A percentile compares a stretch with the other conserved stretches of the same genome.
phyloP scores from a whole-genome alignment of 2,113 vertebrate species.

The Peromyscus californicus region DNA sequence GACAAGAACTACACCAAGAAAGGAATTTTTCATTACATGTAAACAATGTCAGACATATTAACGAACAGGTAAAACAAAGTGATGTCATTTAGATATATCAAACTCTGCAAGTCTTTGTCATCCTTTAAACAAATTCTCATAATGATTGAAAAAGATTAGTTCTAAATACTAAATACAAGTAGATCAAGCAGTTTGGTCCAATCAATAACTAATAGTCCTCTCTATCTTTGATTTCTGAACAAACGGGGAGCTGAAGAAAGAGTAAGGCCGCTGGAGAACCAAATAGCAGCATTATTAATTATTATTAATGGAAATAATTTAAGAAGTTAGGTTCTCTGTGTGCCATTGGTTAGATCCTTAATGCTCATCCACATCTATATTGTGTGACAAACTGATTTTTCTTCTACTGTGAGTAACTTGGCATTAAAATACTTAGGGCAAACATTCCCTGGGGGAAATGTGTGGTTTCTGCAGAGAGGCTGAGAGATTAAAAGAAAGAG shows the following conservation, averaged over 20 bases:
- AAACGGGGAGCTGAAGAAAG: neutral
- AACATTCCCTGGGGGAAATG: neutral
- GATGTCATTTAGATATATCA: neutral
- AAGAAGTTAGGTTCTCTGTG: neutral
- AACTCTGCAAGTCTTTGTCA: neutral
- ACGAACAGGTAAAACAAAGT: neutral
- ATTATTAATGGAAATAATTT: slow-evolving; percentile 6
- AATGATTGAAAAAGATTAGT: neutral
- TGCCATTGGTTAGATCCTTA: slow-evolving; percentile 18
- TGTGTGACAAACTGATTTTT: neutral
- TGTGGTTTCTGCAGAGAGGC: neutral
- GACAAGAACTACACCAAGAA: neutral
- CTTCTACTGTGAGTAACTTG: neutral
- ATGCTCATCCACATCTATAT: neutral
- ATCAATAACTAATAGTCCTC: slow-evolving; percentile 27
- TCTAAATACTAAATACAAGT: slow-evolving; percentile 31
- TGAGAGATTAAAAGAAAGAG: slow-evolving; percentile 15
- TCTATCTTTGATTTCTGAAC: neutral
- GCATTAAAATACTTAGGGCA: neutral
- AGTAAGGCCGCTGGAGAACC: neutral
- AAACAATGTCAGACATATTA: neutral
- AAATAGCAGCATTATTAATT: slow-evolving; percentile 54
- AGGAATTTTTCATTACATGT: neutral
- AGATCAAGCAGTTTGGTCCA: neutral
- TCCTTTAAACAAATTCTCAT: neutral